A percentile compares a stretch with the other conserved stretches of the same genome.
Conservation (phyloP, 2,113 vertebrate genomes). For the Onychorhynchus coronatus region DNA sequence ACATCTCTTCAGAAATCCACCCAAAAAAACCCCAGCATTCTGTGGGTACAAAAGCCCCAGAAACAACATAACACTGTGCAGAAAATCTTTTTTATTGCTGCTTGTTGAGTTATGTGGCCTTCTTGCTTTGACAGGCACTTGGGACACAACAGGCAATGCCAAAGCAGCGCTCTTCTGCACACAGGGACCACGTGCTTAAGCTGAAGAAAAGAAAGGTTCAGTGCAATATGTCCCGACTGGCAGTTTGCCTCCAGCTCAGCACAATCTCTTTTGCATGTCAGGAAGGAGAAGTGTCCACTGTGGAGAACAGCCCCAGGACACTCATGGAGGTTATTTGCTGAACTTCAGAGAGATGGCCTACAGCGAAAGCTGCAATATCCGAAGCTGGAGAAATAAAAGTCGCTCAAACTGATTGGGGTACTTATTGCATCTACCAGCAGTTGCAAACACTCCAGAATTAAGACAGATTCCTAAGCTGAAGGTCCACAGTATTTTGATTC, state of each 20-base stretch:
- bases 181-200: rapidly evolving
- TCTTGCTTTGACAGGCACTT: background rate
- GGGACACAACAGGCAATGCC: background rate
- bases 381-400: background rate
- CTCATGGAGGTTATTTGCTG: background rate
- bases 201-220: background rate
- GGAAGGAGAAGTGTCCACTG: rapidly evolving
- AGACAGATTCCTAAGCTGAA: background rate
- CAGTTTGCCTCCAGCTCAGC: background rate
- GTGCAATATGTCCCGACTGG: background rate
- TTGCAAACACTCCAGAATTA: background rate
- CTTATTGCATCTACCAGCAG: background rate
- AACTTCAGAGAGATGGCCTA: background rate
- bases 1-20: background rate
- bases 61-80: background rate
- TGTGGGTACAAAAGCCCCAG: background rate
- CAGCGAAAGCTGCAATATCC: background rate
- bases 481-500: background rate
- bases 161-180: background rate
- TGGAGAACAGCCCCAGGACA: background rate
- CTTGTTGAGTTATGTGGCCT: background rate
- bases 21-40: background rate
- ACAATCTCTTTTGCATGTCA: background rate
- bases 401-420: background rate
- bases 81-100: background rate